phyloP scores from a whole-genome alignment of 2,113 vertebrate species.

The Xenopus laevis region DNA sequence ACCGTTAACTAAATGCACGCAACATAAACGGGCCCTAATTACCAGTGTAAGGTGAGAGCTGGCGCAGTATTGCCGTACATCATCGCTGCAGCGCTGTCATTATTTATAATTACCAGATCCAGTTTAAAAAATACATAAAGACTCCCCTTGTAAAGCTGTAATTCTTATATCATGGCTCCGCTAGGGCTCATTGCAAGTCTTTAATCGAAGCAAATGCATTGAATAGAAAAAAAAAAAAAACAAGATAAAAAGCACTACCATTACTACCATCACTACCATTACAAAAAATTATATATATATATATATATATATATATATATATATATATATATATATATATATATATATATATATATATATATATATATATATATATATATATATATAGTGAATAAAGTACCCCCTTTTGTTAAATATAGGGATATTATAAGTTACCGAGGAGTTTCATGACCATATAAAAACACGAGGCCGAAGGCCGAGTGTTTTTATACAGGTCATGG shows the following conservation, averaged over 20 bases:
- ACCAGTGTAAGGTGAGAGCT: slow-evolving; percentile 62
- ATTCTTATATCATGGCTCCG: slow-evolving; percentile 62
- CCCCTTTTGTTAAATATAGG: too few species aligned
- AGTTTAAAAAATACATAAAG: slow-evolving; percentile 68
- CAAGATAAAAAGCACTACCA: slow-evolving; percentile 3
- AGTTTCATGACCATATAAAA: too few species aligned
- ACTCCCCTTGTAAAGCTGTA: slow-evolving; percentile 61
- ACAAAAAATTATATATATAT: too few species aligned
- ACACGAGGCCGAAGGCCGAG: too few species aligned
- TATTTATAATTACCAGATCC: slow-evolving; percentile 67
- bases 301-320: too few species aligned
- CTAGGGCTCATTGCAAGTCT: slow-evolving; percentile 53
- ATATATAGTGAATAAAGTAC: too few species aligned
- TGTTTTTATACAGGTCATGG: too few species aligned
- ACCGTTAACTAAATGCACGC: slow-evolving; percentile 41
- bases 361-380: too few species aligned
- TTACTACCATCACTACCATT: too few species aligned
- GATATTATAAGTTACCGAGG: too few species aligned
- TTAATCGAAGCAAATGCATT: slow-evolving; percentile 3
- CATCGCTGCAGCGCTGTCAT: slow-evolving; percentile 62
- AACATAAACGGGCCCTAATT: slow-evolving; percentile 67
- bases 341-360: too few species aligned
- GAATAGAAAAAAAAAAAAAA: slow-evolving; percentile 19
- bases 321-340: too few species aligned
- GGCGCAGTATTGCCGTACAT: slow-evolving; percentile 62